These are phyloP conservation scores for Colaptes auratus DNA, from an alignment of 2,113 vertebrate genomes.

Conservation along the genomic window DNA sequence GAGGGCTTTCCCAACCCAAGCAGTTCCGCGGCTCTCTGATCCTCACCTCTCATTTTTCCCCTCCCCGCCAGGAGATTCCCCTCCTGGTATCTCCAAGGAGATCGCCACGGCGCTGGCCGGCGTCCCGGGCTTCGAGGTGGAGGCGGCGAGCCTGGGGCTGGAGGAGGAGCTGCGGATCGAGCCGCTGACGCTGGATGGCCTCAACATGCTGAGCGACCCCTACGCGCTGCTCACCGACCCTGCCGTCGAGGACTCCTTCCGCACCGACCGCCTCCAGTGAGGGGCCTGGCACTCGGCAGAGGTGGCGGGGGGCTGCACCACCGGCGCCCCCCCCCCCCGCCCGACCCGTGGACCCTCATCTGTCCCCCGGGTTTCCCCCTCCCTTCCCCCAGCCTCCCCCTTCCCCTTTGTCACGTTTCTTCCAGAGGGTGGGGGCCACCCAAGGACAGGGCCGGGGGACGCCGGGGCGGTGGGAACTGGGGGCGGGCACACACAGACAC, in stretches of 20 bases:
- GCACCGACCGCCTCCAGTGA: constrained; percentile 89
- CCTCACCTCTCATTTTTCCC: no score
- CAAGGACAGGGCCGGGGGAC: no score
- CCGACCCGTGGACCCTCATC: no score
- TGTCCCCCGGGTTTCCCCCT: background rate
- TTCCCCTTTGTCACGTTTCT: no score
- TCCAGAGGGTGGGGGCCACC: no score
- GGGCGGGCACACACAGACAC: background rate
- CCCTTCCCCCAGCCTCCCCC: background rate
- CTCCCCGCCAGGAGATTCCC: constrained; percentile 74
- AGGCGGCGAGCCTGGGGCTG: constrained; percentile 67
- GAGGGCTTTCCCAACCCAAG: no score
- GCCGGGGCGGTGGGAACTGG: background rate
- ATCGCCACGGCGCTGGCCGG: constrained; percentile 87
- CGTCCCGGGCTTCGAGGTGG: constrained; percentile 90
- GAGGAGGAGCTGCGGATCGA: constrained; percentile 88
- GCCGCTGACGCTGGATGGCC: constrained; percentile 84
- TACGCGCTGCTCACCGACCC: constrained; percentile 90
- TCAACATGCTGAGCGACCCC: constrained; percentile 86
- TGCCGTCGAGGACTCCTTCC: constrained; percentile 90
- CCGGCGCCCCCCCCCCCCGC: background rate
- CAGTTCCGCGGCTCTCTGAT: no score
- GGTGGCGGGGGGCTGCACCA: background rate
- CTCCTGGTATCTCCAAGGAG: constrained; percentile 88
- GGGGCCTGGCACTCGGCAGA: background rate